A percentile compares a stretch with the other conserved stretches of the same genome.
phyloP scores from a whole-genome alignment of 2,113 vertebrate species.

The Alouatta palliata region DNA sequence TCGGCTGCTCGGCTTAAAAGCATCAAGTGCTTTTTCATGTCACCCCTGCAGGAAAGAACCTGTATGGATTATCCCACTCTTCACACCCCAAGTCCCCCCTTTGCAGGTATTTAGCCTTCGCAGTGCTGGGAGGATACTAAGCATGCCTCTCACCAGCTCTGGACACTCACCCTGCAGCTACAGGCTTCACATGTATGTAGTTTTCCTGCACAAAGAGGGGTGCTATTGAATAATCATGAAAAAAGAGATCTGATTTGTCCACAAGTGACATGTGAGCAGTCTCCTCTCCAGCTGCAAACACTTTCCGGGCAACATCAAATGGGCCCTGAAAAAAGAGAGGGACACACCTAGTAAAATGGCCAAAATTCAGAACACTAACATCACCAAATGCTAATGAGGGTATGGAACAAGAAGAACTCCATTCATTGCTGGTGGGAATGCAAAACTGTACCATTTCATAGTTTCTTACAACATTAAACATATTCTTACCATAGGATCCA shows the following conservation, averaged over 20 bases:
- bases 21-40: slow-evolving; percentile 93
- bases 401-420: not conserved
- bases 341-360: not conserved
- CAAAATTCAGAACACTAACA: not conserved
- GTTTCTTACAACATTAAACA: not conserved
- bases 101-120: not conserved
- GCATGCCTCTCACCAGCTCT: rapidly evolving
- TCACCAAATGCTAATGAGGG: not conserved
- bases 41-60: slow-evolving; percentile 83
- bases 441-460: not conserved
- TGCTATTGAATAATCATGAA: slow-evolving; percentile 96
- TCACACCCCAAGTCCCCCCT: not conserved
- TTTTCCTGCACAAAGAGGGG: slow-evolving; percentile 99
- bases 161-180: slow-evolving; percentile 91
- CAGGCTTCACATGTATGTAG: slow-evolving; percentile 93
- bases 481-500: not conserved
- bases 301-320: slow-evolving; percentile 96
- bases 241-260: slow-evolving; percentile 97
- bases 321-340: slow-evolving; percentile 87
- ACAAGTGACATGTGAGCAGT: slow-evolving; percentile 91
- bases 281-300: slow-evolving; percentile 92
- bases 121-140: rapidly evolving
- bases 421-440: not conserved
- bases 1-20: slow-evolving; percentile 96
- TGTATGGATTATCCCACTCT: not conserved